Conservation (phyloP, 2,113 vertebrate genomes). For the Lontra canadensis region DNA sequence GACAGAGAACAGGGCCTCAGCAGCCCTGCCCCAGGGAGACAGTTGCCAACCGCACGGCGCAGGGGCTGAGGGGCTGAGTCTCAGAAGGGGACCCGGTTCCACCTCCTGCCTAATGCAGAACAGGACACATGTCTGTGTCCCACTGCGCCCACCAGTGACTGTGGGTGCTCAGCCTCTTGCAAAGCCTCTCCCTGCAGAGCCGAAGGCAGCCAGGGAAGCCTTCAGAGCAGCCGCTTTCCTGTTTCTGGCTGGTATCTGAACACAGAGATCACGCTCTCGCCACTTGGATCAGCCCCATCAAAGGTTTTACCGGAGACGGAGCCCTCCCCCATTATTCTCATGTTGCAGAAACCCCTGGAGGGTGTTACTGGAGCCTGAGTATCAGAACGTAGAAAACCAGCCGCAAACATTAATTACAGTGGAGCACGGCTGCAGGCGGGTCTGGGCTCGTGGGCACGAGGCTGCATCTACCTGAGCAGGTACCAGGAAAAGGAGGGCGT, state of each 20-base stretch:
- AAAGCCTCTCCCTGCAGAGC: background rate
- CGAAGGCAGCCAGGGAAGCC: fast-evolving
- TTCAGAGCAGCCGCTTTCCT: background rate
- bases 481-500: background rate
- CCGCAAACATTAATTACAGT: background rate
- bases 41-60: background rate
- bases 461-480: fast-evolving
- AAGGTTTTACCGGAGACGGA: background rate
- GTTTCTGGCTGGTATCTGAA: background rate
- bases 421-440: background rate
- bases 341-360: background rate
- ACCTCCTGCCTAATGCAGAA: background rate
- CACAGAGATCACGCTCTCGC: background rate
- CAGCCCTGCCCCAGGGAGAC: background rate
- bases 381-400: background rate
- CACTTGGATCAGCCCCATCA: background rate
- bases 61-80: background rate
- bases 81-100: background rate
- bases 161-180: background rate
- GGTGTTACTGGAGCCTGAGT: background rate
- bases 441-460: background rate
- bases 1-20: background rate
- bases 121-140: background rate
- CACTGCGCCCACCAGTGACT: background rate
- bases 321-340: background rate